Base-by-base conservation (phyloP, 2,888 invertebrate species). In the Callimorpha dominula region DNA sequence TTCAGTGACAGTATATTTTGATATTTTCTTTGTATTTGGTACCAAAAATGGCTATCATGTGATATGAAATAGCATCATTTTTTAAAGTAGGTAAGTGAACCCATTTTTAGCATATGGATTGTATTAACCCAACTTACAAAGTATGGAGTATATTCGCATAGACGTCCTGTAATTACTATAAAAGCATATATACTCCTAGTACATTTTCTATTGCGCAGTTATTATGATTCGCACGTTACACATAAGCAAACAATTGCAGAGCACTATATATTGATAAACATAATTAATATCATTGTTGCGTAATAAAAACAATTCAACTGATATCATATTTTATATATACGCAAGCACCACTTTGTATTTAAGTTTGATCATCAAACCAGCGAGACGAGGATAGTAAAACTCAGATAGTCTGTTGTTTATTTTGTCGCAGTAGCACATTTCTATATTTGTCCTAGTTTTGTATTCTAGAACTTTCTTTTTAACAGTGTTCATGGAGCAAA, bases 191-290 rank as follows among this genome's bases (percentile, higher is more conserved):
- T 6, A 31, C 31, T 31, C 20, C 15, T n/a, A 49, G 31, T 65
- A 40, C 20, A 31, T 65, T 46, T 50, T 66, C 66, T 50, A 66
- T 17, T 50, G 42, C 60, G 66, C 66, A 71, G n/a, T 60, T 12
- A 54, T 66, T 50, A 60, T 49, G 4, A 40, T 49, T 20, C 46
- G 64, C 64, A 70, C 6, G 11, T 15, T 42, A 49, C 63, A 46
- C 20, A 54, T 54, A 46, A 65, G 52, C 12, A 65, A 43, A 70
- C 46, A 70, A 65, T 20, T 43, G 43, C 64, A 7, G 12, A 49
- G n/a, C 46, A 65, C 2, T 46, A 57, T 65, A 64, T 46, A 6
- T 62, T 63, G 62, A 69, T 65, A 69, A 63, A 42, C 43, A 52
- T 31, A 43, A 43, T 64, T 70, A 70, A 52, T 40, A 64, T 64